Evolutionary conservation across 2,113 vertebrate genomes (phyloP).

Genomic region (Crocuta crocuta): DNA sequence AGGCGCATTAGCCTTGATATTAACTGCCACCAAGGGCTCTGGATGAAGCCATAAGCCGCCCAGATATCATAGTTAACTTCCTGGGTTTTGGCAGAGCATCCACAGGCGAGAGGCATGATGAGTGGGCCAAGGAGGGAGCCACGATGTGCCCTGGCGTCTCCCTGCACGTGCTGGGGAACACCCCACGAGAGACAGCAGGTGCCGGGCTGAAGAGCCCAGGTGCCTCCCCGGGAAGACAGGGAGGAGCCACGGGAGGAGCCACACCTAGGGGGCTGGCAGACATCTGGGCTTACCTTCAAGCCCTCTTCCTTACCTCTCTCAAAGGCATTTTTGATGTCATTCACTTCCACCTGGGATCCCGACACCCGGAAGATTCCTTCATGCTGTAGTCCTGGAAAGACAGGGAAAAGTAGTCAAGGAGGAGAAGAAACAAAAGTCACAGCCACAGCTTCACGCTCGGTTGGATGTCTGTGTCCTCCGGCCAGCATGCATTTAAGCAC

Average conservation of each 20-base stretch:
- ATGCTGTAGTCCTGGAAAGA: slow-evolving; percentile 93
- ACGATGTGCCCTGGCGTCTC: neutral
- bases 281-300: neutral
- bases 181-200: neutral
- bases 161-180: neutral
- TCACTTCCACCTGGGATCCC: slow-evolving; percentile 98
- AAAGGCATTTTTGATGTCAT: slow-evolving; percentile 99
- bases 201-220: neutral
- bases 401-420: neutral
- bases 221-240: neutral
- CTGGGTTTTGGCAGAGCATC: slow-evolving; percentile 55
- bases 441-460: neutral
- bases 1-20: slow-evolving; percentile 72
- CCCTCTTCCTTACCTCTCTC: slow-evolving; percentile 92
- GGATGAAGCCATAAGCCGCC: slow-evolving; percentile 76
- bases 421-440: neutral
- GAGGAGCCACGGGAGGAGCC: neutral
- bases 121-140: neutral
- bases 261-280: neutral
- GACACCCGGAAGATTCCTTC: slow-evolving; percentile 99
- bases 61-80: slow-evolving; percentile 73
- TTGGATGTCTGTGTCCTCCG: neutral
- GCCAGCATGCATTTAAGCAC: neutral
- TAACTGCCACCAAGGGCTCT: slow-evolving; percentile 82
- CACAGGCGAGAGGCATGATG: slow-evolving; percentile 37